These are phyloP conservation scores for Ypsolopha sequella DNA, from an alignment of 2,888 invertebrate species.

Conservation along the genomic window DNA sequence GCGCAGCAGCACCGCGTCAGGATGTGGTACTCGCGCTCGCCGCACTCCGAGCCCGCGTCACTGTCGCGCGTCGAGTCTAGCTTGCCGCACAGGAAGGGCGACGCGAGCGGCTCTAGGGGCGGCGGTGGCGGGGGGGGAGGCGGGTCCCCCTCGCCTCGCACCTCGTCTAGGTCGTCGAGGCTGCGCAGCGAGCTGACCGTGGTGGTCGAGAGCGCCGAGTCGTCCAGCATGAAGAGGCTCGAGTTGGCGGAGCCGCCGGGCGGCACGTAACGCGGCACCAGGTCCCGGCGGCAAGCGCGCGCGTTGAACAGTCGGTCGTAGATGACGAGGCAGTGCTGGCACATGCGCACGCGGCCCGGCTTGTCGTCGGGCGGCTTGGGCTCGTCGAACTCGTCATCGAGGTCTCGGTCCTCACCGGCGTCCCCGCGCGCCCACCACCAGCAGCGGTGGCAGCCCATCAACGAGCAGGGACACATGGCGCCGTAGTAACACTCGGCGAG, in stretches of 20 bases:
- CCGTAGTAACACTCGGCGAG: slow-evolving; percentile 29
- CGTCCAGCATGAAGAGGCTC: slow-evolving; percentile 70
- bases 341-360: slow-evolving; percentile 18
- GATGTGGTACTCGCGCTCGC: slow-evolving; percentile 26
- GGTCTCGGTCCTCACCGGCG: slow-evolving; percentile 15
- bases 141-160: too few relatives aligned
- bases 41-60: slow-evolving; percentile 15
- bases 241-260: slow-evolving; percentile 60
- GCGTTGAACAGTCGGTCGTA: slow-evolving; percentile 38
- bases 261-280: slow-evolving; percentile 18
- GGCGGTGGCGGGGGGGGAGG: slow-evolving; percentile 14
- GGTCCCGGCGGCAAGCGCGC: slow-evolving; percentile 10
- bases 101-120: slow-evolving; percentile 12
- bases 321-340: slow-evolving; percentile 32
- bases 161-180: slow-evolving; percentile 66
- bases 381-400: slow-evolving; percentile 15
- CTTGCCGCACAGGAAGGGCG: slow-evolving; percentile 37
- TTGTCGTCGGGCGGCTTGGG: too few relatives aligned
- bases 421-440: slow-evolving; percentile 45
- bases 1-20: slow-evolving; percentile 46
- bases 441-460: slow-evolving; percentile 56
- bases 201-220: slow-evolving; percentile 62
- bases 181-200: slow-evolving; percentile 71
- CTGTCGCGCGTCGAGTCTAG: slow-evolving; percentile 19
- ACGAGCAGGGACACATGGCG: slow-evolving; percentile 53